Conservation (phyloP, 2,888 invertebrate genomes). For the Diplolepis rosae region DNA sequence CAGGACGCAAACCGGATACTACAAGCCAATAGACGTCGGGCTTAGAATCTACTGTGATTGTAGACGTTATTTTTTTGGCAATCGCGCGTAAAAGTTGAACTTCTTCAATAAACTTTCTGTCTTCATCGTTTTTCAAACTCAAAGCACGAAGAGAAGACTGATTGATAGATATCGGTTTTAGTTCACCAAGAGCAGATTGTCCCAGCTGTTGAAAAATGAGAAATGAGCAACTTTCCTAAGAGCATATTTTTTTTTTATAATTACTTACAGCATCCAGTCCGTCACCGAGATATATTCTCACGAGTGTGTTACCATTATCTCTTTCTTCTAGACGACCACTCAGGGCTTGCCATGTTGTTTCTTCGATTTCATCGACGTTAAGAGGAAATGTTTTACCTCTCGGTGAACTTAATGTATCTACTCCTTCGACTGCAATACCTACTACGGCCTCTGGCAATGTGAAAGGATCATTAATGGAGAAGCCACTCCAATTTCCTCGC, state of each 20-base stretch:
- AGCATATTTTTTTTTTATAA: neutral
- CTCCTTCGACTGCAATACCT: constrained; percentile 82
- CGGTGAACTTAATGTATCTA: constrained; percentile 68
- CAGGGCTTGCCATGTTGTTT: constrained; percentile 78
- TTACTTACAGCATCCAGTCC: constrained; percentile 79
- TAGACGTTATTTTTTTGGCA: constrained; percentile 76
- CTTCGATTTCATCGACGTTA: constrained; percentile 79
- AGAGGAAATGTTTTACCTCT: constrained; percentile 76
- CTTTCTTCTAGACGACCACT: constrained; percentile 78
- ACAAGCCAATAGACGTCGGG: constrained; percentile 82
- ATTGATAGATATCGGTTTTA: constrained; percentile 65
- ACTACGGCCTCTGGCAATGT: constrained; percentile 83
- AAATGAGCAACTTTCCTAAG: constrained; percentile 5
- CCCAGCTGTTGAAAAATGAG: constrained; percentile 61
- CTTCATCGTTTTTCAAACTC: constrained; percentile 75
- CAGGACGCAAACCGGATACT: constrained; percentile 78
- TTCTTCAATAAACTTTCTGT: constrained; percentile 79
- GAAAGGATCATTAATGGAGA: constrained; percentile 83
- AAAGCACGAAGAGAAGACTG: constrained; percentile 60
- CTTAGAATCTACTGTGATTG: constrained; percentile 75
- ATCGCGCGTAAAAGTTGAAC: constrained; percentile 78
- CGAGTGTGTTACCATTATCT: constrained; percentile 78
- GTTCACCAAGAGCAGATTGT: constrained; percentile 69
- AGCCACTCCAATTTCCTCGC: constrained; percentile 82
- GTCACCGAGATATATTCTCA: constrained; percentile 80